These are phyloP conservation scores for Bucorvus abyssinicus DNA, from an alignment of 2,797 vertebrate genomes.

Conservation along the genomic window DNA sequence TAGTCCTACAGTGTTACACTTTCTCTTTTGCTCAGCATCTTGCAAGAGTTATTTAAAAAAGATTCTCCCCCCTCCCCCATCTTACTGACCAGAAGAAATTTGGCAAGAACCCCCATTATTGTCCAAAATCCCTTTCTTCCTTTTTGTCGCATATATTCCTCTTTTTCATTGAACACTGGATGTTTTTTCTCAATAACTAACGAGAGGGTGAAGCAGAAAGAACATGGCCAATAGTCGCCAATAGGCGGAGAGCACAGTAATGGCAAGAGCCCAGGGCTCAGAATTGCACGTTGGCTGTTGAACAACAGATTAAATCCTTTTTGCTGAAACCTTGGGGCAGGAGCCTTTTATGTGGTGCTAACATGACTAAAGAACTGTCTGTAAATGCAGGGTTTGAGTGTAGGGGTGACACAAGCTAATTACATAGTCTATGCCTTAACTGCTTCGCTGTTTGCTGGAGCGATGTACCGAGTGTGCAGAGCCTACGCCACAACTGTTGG, in stretches of 20 bases:
- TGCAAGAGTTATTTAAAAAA: background rate
- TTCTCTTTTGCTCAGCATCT: background rate
- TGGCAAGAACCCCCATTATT: background rate
- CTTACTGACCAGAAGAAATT: background rate
- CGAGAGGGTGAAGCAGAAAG: background rate
- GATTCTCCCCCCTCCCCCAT: too few relatives aligned
- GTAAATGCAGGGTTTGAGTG: background rate
- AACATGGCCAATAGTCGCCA: background rate
- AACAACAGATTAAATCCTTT: background rate
- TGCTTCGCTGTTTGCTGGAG: background rate
- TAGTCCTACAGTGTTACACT: background rate
- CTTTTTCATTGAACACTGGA: background rate
- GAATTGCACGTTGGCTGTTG: background rate
- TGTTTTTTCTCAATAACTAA: background rate
- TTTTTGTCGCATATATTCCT: background rate
- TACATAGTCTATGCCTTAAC: background rate
- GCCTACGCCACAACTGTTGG: background rate
- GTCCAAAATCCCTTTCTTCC: background rate
- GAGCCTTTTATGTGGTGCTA: background rate
- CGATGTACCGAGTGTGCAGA: background rate
- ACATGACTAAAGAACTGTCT: background rate
- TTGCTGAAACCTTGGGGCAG: background rate
- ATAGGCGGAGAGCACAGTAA: background rate
- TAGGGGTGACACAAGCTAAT: background rate
- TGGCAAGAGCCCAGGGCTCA: background rate